Conservation (phyloP, 2,888 invertebrate genomes). For the Lepidochrysops patricia region DNA sequence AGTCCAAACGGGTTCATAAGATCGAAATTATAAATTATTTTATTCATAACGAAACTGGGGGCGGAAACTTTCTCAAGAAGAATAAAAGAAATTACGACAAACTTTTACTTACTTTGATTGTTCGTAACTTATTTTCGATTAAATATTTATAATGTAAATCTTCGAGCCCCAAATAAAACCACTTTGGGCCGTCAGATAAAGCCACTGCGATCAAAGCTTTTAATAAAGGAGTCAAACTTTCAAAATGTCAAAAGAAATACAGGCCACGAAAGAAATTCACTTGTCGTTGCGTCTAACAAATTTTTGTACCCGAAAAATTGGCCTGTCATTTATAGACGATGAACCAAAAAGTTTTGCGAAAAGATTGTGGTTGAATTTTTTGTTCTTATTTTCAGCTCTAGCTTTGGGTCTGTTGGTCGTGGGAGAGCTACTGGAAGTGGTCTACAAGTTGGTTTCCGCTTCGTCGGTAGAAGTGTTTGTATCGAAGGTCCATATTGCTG, state of each 20-base stretch:
- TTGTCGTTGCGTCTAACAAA: slow-evolving; percentile 39
- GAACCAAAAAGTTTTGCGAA: slow-evolving; percentile 27
- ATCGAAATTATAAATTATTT: slow-evolving; percentile 3
- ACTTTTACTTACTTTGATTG: slow-evolving; percentile 6
- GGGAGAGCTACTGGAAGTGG: slow-evolving; percentile 41
- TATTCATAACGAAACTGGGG: slow-evolving; percentile 1
- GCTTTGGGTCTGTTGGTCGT: slow-evolving; percentile 29
- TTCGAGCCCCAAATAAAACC: background rate
- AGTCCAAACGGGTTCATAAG: background rate
- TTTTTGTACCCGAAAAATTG: slow-evolving; percentile 40
- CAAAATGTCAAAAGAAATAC: slow-evolving; percentile 16
- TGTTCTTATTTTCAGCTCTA: slow-evolving; percentile 25
- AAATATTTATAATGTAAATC: slow-evolving; percentile 2
- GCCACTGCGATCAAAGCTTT: background rate
- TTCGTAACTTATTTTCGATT: background rate
- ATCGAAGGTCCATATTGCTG: slow-evolving; percentile 47
- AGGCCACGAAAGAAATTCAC: slow-evolving; percentile 35
- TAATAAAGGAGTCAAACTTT: background rate
- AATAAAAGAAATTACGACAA: background rate
- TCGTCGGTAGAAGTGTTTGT: slow-evolving; percentile 45
- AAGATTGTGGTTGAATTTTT: slow-evolving; percentile 27
- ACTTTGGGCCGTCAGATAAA: background rate
- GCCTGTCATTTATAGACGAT: slow-evolving; percentile 42
- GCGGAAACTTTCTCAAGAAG: background rate
- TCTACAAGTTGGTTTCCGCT: slow-evolving; percentile 32